phyloP scores from a whole-genome alignment of 2,113 vertebrate species.

The Rutilus rutilus region DNA sequence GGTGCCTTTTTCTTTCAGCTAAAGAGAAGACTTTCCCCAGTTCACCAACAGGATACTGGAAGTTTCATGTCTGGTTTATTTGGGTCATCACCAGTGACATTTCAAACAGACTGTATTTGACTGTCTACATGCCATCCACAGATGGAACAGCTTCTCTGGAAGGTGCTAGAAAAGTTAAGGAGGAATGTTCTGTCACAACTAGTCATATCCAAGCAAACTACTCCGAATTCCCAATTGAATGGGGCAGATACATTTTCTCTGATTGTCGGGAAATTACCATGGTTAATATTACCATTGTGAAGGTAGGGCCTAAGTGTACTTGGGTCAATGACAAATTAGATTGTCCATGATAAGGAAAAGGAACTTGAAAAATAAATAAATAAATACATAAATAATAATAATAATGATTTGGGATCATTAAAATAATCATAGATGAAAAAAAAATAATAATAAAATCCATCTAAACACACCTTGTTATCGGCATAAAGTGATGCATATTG shows the following conservation, averaged over 20 bases:
- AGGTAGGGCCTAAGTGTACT: neutral
- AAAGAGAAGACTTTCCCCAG: neutral
- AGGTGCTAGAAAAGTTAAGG: conserved; percentile 5
- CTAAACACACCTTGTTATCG: neutral
- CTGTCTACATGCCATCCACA: neutral
- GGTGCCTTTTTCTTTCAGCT: neutral
- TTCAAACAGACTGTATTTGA: neutral
- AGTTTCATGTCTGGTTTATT: neutral
- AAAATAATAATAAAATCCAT: too few species aligned
- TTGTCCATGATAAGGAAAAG: neutral
- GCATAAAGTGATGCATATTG: neutral
- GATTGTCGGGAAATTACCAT: too few species aligned
- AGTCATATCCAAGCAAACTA: neutral
- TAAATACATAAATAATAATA: too few species aligned
- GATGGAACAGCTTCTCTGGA: neutral
- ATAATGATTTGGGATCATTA: too few species aligned
- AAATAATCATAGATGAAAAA: too few species aligned
- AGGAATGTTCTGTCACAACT: neutral
- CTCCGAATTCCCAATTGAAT: too few species aligned
- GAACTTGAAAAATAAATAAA: neutral
- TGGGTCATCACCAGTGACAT: neutral
- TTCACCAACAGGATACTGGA: neutral
- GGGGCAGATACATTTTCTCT: too few species aligned
- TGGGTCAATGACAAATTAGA: neutral
- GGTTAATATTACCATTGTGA: too few species aligned